These are phyloP conservation scores for Tragelaphus buxtoni DNA, from an alignment of 2,113 vertebrate species.

Conservation along the genomic window DNA sequence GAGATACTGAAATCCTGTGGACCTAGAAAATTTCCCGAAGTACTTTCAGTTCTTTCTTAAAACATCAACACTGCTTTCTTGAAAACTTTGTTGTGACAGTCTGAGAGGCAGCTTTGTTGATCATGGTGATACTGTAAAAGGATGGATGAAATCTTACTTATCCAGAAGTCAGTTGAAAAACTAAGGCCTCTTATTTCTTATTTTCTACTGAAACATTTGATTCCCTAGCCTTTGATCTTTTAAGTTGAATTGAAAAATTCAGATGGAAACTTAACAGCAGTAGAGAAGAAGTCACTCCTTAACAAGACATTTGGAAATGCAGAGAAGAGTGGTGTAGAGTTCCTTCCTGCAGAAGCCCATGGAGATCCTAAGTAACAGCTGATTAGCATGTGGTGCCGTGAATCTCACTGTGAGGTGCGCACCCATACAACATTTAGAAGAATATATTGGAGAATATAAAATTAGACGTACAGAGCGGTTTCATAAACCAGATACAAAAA, in stretches of 20 bases:
- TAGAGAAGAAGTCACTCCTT: neutral
- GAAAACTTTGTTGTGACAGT: neutral
- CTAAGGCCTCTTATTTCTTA: neutral
- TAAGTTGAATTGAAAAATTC: neutral
- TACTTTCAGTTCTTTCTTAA: conserved; percentile 54
- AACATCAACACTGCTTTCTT: conserved; percentile 22
- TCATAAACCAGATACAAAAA: neutral
- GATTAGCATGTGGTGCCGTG: neutral
- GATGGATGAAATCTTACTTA: neutral
- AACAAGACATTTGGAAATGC: neutral
- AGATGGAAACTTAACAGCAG: neutral
- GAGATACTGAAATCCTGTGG: conserved; percentile 18
- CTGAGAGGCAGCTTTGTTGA: neutral
- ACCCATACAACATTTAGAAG: neutral
- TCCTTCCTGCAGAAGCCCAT: neutral
- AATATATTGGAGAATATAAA: neutral
- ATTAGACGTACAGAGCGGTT: neutral
- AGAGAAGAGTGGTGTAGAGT: neutral
- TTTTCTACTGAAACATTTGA: neutral
- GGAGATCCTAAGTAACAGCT: neutral
- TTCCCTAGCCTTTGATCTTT: neutral
- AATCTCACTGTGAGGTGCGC: neutral
- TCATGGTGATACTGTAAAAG: neutral
- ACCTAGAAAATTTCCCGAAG: conserved; percentile 26
- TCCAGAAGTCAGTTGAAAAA: neutral